These are phyloP conservation scores for Donacobius atricapilla DNA, from an alignment of 2,113 vertebrate species.

Conservation along the genomic window DNA sequence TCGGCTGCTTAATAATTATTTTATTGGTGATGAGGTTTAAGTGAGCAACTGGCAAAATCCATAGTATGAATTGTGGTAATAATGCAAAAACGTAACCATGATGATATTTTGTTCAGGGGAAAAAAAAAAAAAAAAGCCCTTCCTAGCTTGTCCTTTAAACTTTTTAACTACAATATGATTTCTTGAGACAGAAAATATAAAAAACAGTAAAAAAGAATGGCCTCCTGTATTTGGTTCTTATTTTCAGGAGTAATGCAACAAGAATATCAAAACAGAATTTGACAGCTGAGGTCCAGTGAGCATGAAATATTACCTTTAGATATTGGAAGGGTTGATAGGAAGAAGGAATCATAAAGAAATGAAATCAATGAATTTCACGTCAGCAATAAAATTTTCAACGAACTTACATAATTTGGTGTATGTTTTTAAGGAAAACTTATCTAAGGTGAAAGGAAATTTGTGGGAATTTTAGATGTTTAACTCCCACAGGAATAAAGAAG, in stretches of 20 bases:
- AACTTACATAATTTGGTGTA: background rate
- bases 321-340: background rate
- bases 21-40: background rate
- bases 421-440: background rate
- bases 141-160: background rate
- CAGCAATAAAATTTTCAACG: background rate
- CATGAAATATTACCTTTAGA: background rate
- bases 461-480: too few relatives aligned
- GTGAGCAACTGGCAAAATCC: background rate
- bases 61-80: background rate
- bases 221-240: background rate
- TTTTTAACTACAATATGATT: background rate
- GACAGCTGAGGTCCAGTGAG: background rate
- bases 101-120: background rate
- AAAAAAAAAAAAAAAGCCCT: background rate
- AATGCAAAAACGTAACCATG: background rate
- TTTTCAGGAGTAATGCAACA: fast-evolving
- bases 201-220: background rate
- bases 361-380: background rate
- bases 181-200: background rate
- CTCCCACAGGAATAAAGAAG: background rate
- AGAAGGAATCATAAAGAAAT: background rate
- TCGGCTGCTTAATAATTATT: background rate
- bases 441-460: background rate
- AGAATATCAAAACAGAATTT: background rate